A percentile compares a stretch with the other conserved stretches of the same genome.
Evolutionary conservation across 1,140 invertebrate species (phyloP).

Genomic region (Gerris buenoi): DNA sequence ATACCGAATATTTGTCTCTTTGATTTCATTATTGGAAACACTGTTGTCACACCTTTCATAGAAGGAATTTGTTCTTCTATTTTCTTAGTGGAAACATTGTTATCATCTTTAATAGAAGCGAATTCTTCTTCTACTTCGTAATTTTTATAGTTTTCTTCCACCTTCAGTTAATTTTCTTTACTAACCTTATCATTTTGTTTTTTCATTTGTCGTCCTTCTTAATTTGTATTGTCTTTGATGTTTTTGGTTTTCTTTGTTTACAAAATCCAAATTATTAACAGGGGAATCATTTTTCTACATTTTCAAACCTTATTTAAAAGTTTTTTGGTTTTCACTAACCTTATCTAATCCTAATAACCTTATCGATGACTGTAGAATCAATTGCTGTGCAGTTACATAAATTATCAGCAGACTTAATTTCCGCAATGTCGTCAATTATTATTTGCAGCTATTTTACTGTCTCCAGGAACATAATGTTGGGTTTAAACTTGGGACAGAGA

Average conservation of each 20-base stretch:
- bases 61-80: background rate
- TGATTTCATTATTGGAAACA: background rate
- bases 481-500: background rate
- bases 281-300: background rate
- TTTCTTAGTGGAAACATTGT: background rate
- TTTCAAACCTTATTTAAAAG: background rate
- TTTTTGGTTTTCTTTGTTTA: background rate
- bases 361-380: background rate
- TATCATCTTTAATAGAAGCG: background rate
- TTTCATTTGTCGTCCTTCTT: background rate
- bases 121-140: background rate
- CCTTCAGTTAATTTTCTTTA: background rate
- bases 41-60: background rate
- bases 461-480: background rate
- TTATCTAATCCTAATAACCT: background rate
- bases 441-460: background rate
- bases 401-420: background rate
- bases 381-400: background rate
- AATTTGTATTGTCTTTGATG: background rate
- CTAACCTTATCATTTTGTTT: background rate
- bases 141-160: background rate
- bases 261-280: too few species aligned
- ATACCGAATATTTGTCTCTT: background rate
- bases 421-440: background rate
- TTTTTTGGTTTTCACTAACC: background rate